Conservation (phyloP, 1,140 invertebrate species). For the Drosophila azteca region DNA sequence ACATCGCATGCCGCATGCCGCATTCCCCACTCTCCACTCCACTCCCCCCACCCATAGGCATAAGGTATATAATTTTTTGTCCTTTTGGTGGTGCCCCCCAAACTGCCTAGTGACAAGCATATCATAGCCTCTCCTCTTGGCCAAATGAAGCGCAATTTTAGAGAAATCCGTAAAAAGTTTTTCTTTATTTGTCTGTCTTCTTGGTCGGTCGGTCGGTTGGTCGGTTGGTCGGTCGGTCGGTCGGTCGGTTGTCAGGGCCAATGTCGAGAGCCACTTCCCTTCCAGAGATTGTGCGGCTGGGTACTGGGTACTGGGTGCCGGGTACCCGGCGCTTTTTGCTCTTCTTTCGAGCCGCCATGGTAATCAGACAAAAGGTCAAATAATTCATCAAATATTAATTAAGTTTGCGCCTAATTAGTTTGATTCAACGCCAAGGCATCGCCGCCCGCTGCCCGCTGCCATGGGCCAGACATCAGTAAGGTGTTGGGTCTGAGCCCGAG, state of each 20-base stretch:
- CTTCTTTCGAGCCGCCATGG: slow-evolving; percentile 14
- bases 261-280: slow-evolving; percentile 22
- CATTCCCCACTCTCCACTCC: background rate
- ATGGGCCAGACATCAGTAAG: slow-evolving; percentile 67
- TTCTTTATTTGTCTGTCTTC: slow-evolving; percentile 34
- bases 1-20: too few species aligned
- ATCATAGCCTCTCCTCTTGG: slow-evolving; percentile 47
- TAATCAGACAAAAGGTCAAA: slow-evolving; percentile 58
- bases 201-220: too few species aligned
- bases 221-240: too few species aligned
- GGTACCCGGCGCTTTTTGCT: slow-evolving; percentile 5
- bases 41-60: slow-evolving; percentile 21
- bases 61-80: slow-evolving; percentile 24
- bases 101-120: slow-evolving; percentile 69
- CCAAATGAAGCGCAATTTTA: slow-evolving; percentile 62
- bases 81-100: slow-evolving; percentile 10
- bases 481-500: slow-evolving; percentile 52
- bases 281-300: slow-evolving; percentile 1
- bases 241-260: slow-evolving; percentile 34
- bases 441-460: slow-evolving; percentile 1
- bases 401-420: slow-evolving; percentile 75
- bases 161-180: slow-evolving; percentile 47
- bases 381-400: slow-evolving; percentile 73
- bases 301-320: background rate
- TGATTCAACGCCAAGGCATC: slow-evolving; percentile 42